Conservation (phyloP, 2,888 invertebrate species). For the Eremobia ochroleuca region DNA sequence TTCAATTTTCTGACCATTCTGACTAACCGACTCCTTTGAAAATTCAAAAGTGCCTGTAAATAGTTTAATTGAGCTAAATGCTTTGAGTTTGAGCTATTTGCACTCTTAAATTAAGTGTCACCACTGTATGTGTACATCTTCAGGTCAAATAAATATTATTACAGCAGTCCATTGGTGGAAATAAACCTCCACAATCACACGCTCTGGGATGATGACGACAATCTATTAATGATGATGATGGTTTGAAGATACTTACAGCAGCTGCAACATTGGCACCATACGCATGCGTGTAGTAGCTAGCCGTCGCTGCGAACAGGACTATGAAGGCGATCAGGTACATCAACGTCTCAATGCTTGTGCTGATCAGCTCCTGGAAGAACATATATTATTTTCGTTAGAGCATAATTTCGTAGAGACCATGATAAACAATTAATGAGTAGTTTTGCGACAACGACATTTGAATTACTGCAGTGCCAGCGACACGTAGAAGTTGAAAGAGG, state of each 20-base stretch:
- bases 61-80: not conserved
- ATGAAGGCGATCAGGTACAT: constrained; percentile 96
- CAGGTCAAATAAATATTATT: not conserved
- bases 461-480: not conserved
- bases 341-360: constrained; percentile 93
- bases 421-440: not conserved
- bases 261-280: constrained; percentile 93
- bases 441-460: not conserved
- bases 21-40: not conserved
- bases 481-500: not conserved
- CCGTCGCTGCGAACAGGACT: constrained; percentile 93
- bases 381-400: constrained; percentile 10
- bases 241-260: constrained; percentile 92
- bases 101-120: not conserved
- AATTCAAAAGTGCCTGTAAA: not conserved
- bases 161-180: not conserved
- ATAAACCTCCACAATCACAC: not conserved
- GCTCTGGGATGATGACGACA: not conserved
- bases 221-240: not conserved
- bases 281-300: constrained; percentile 73
- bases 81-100: not conserved
- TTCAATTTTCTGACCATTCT: not conserved
- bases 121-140: not conserved
- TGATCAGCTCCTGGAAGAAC: constrained; percentile 94
- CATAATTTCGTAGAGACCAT: not conserved